phyloP scores from a whole-genome alignment of 2,113 vertebrate genomes.

The Canis aureus region DNA sequence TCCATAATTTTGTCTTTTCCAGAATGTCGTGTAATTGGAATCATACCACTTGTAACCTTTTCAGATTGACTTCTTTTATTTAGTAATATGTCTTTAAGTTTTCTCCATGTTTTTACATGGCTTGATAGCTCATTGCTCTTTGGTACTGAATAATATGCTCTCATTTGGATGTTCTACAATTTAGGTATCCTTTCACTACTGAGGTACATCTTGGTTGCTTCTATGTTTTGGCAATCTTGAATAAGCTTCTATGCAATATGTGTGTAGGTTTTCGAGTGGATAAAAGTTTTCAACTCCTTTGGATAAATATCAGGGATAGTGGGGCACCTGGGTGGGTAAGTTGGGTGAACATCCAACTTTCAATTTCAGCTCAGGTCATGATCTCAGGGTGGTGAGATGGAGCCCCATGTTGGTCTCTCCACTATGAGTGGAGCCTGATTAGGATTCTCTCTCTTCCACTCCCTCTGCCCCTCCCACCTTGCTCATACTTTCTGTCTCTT shows the following conservation, averaged over 20 bases:
- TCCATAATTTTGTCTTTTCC: background rate
- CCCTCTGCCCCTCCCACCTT: background rate
- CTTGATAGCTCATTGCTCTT: background rate
- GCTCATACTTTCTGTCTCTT: background rate
- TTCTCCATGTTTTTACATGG: background rate
- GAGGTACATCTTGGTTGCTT: background rate
- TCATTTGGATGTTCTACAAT: background rate
- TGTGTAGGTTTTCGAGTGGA: background rate
- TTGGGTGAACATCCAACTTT: background rate
- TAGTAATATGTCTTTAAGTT: background rate
- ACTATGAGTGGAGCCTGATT: background rate
- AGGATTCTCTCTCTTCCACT: background rate
- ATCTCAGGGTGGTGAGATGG: background rate
- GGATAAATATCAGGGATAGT: background rate
- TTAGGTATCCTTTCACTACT: background rate
- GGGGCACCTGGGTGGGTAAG: background rate
- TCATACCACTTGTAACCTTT: background rate
- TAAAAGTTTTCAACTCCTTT: background rate
- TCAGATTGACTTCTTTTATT: background rate
- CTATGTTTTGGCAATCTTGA: background rate
- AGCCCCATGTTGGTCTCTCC: background rate
- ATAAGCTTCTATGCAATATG: background rate
- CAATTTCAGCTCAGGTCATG: background rate
- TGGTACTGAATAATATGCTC: background rate
- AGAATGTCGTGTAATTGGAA: background rate